These are phyloP conservation scores for Eilema griseolum DNA, from an alignment of 2,888 invertebrate genomes.

Conservation along the genomic window DNA sequence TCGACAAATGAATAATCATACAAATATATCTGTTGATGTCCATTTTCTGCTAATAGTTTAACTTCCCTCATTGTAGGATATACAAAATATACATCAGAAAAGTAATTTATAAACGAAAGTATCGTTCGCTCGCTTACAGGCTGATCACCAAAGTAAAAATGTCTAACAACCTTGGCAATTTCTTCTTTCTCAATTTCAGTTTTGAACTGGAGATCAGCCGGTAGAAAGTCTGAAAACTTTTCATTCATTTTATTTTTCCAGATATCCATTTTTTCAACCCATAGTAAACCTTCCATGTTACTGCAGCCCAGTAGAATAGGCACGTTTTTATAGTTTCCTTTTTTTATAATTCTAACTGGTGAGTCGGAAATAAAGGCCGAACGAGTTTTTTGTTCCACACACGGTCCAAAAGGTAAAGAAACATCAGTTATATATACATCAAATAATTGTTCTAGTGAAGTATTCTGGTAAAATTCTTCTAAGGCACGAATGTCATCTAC, in stretches of 20 bases:
- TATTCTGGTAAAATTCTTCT: constrained; percentile 57
- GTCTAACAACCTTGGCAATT: constrained; percentile 52
- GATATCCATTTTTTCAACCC: constrained; percentile 33
- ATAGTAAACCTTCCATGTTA: constrained; percentile 59
- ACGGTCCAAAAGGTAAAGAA: constrained; percentile 50
- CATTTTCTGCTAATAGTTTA: constrained; percentile 47
- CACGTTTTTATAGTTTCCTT: constrained; percentile 39
- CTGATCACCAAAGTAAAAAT: constrained; percentile 62
- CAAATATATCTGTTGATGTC: constrained; percentile 57
- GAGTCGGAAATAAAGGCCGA: constrained; percentile 40
- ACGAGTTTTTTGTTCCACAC: constrained; percentile 57
- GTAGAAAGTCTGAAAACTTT: constrained; percentile 60
- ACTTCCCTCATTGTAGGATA: constrained; percentile 57
- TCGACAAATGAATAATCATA: constrained; percentile 63
- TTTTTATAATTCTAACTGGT: constrained; percentile 42
- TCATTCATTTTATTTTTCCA: constrained; percentile 58
- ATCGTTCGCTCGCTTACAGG: constrained; percentile 41
- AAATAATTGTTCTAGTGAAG: constrained; percentile 35
- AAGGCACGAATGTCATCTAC: constrained; percentile 49
- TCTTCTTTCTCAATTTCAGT: constrained; percentile 49
- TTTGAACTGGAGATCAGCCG: constrained; percentile 59
- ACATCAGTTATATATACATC: constrained; percentile 21
- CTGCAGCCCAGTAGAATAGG: constrained; percentile 58
- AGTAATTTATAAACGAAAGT: constrained; percentile 49
- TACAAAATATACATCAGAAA: constrained; percentile 68